Conservation (phyloP, 1,140 invertebrate genomes). For the Notospermus geniculatus region DNA sequence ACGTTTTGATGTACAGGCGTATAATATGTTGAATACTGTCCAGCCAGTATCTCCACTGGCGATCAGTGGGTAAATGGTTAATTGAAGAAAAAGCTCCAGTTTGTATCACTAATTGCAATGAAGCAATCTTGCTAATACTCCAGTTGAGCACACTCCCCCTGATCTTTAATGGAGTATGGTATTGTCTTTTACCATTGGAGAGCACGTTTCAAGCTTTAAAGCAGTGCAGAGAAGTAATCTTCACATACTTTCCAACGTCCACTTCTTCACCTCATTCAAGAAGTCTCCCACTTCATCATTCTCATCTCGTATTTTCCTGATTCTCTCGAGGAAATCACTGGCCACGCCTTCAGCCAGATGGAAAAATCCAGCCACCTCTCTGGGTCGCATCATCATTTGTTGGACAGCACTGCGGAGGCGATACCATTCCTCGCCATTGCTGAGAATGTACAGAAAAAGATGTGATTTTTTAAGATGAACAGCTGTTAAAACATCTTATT, state of each 20-base stretch:
- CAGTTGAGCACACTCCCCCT: neutral
- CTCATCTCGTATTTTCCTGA: conserved; percentile 18
- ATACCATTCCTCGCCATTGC: conserved; percentile 82
- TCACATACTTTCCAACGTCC: conserved; percentile 54
- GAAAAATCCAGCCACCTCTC: conserved; percentile 72
- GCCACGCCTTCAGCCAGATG: conserved; percentile 72
- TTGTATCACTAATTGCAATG: too few species aligned
- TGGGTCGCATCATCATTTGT: conserved; percentile 75
- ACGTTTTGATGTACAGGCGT: too few species aligned
- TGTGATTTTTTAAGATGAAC: too few species aligned
- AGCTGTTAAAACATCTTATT: too few species aligned
- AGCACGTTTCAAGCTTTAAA: too few species aligned
- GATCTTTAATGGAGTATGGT: too few species aligned
- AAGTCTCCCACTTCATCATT: conserved; percentile 43
- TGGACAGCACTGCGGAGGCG: conserved; percentile 78
- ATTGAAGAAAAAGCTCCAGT: too few species aligned
- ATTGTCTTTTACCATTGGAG: too few species aligned
- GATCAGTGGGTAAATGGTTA: too few species aligned
- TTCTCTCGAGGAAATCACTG: conserved; percentile 61
- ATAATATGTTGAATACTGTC: too few species aligned
- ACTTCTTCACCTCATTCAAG: conserved; percentile 41
- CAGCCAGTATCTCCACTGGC: too few species aligned
- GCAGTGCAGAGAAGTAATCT: conserved; percentile 1
- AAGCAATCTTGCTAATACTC: too few species aligned
- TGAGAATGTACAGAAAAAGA: conserved; percentile 46